These are phyloP conservation scores for Chymomyza fuscimana DNA, from an alignment of 2,888 invertebrate species.

Conservation along the genomic window DNA sequence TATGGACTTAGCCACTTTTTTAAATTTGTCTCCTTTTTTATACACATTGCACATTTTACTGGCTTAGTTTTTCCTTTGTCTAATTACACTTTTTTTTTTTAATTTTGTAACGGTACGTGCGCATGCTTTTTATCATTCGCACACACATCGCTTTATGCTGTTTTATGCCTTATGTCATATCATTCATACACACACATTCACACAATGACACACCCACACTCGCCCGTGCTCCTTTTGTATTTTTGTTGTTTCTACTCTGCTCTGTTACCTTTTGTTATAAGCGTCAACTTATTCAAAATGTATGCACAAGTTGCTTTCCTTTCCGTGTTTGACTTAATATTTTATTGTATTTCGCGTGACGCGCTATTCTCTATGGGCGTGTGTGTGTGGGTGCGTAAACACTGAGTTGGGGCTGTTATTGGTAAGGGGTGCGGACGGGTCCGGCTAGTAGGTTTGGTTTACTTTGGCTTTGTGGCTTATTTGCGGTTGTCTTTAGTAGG, in stretches of 20 bases:
- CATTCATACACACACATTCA: neutral
- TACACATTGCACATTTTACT: constrained; percentile 5
- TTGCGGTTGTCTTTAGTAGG: constrained; percentile 10
- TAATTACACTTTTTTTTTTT: constrained; percentile 34
- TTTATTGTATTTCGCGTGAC: constrained; percentile 3
- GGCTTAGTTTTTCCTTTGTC: constrained; percentile 29
- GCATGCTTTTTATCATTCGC: neutral
- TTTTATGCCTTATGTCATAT: neutral
- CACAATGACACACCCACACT: constrained; percentile 1
- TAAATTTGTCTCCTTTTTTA: constrained; percentile 15
- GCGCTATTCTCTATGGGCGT: neutral
- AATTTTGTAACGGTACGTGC: constrained; percentile 4
- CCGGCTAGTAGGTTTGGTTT: constrained; percentile 11
- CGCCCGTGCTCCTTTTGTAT: neutral
- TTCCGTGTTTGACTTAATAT: neutral
- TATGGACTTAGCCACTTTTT: neutral
- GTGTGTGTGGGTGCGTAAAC: neutral
- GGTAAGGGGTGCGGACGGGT: neutral
- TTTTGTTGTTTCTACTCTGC: too few relatives aligned
- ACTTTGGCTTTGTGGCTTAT: constrained; percentile 27
- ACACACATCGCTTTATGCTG: neutral
- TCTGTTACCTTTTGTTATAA: neutral
- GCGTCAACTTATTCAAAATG: constrained; percentile 2
- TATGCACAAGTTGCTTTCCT: constrained; percentile 8
- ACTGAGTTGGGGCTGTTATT: neutral